These are phyloP conservation scores for Malurus splendens DNA, from an alignment of 2,797 vertebrate species.

Conservation along the genomic window DNA sequence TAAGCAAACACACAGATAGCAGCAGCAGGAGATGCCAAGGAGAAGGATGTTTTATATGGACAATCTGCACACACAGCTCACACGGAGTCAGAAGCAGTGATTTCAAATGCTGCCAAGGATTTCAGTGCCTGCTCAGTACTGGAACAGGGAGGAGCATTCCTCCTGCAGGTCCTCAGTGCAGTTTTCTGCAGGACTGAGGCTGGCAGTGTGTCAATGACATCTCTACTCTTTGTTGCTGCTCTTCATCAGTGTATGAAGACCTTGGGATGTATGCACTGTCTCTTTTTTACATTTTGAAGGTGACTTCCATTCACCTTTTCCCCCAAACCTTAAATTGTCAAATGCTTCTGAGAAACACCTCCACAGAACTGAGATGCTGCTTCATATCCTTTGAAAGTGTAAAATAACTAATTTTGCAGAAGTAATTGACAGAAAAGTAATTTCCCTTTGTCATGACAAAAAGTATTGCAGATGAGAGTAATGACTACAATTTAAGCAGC, in stretches of 20 bases:
- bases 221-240: not conserved
- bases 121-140: not conserved
- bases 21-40: not conserved
- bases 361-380: not conserved
- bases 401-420: conserved; percentile 45
- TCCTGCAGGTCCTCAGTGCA: not conserved
- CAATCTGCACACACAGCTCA: not conserved
- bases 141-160: not conserved
- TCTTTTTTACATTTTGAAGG: not conserved
- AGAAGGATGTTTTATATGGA: not conserved
- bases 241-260: not conserved
- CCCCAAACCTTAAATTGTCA: not conserved
- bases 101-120: not conserved
- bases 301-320: not conserved
- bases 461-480: conserved; percentile 44
- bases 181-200: not conserved
- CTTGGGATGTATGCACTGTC: not conserved
- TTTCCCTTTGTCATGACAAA: conserved; percentile 52
- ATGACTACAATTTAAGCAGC: conserved; percentile 47
- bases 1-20: not conserved
- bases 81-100: not conserved
- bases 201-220: not conserved
- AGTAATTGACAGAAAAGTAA: conserved; percentile 52
- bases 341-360: not conserved
- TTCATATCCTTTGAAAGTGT: not conserved